Base-by-base conservation (phyloP, 2,797 vertebrate species). In the Phoxinus dragarum region DNA sequence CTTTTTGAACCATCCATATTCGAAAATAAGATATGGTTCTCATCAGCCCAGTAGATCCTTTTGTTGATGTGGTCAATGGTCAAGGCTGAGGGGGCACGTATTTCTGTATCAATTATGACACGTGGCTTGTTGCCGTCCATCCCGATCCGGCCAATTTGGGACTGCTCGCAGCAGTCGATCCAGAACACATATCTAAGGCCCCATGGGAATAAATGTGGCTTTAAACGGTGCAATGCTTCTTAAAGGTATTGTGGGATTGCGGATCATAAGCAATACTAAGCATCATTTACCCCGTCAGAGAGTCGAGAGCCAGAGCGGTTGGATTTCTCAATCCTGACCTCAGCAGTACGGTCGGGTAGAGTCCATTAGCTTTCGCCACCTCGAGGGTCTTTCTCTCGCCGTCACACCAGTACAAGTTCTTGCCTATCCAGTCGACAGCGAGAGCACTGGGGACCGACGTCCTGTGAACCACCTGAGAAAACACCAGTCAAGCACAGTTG, bases 321-420 rank as follows among this genome's bases (percentile, higher is more conserved):
- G 96, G 96, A 84, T 95, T 96, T 86, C 95, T 96, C 88, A 97
- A 93, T 31, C 93, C 94, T 87, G 95, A 95, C 91, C 85, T 96
- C 86, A 97, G 94, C 7, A 97, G 95, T 73, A 96, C 90, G 0
- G 96, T 96, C 23, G 96, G 96, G 83, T 97, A 97, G 36, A 97
- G 95, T 67, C 96, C 96, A 67, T 92, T 97, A 86, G 96, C 94
- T 91, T 97, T 97, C n/a, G 96, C 96, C 73, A 97, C 96, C 93
- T 97, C 96, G 79, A 97, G 95, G 64, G 96, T 94, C 90, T 95
- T 95, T 91, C 95, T 97, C 90, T 96, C 96, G 31, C 94, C 94
- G 54, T 97, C 96, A 90, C 95, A 96, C 96, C 96, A 97, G 82
- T 97, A 97, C 72, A 97, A 95, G 88, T 97, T 97, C 92, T 96